Evolutionary conservation across 2,113 vertebrate species (phyloP).

Genomic region (Lethenteron reissneri): DNA sequence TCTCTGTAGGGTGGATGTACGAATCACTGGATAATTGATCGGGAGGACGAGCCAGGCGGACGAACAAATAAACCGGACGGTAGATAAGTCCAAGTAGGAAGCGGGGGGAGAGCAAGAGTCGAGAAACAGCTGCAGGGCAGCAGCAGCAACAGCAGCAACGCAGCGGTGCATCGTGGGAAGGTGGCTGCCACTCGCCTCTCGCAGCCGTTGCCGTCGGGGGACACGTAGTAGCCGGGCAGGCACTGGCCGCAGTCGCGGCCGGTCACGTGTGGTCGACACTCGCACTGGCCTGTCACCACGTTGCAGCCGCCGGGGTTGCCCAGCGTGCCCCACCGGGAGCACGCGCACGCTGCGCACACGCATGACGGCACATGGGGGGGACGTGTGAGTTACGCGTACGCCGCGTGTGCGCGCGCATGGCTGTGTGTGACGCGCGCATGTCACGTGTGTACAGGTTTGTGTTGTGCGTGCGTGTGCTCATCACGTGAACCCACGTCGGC

Average conservation of each 20-base stretch:
- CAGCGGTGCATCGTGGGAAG: not conserved
- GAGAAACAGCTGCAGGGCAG: no score
- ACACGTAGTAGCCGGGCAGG: constrained; percentile 61
- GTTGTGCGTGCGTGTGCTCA: no score
- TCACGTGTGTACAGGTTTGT: no score
- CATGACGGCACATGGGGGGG: not conserved
- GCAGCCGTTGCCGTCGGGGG: constrained; percentile 53
- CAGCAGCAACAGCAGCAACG: no score
- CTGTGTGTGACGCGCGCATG: no score
- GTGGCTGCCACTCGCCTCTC: constrained; percentile 29
- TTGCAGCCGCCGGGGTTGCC: constrained; percentile 35
- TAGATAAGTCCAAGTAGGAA: no score
- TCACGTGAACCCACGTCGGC: constrained; percentile 31
- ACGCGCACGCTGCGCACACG: constrained; percentile 41
- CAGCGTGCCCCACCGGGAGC: constrained; percentile 39
- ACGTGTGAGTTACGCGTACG: not conserved
- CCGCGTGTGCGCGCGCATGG: no score
- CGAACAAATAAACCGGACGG: no score
- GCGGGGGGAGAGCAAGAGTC: no score
- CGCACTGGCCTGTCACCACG: constrained; percentile 62
- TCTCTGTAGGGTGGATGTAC: no score
- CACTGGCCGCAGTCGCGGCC: constrained; percentile 62
- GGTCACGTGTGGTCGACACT: constrained; percentile 45
- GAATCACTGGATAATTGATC: no score
- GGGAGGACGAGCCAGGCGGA: no score